These are phyloP conservation scores for Petrocephalus schoutedeni DNA, from an alignment of 2,797 vertebrate genomes.

Conservation along the genomic window DNA sequence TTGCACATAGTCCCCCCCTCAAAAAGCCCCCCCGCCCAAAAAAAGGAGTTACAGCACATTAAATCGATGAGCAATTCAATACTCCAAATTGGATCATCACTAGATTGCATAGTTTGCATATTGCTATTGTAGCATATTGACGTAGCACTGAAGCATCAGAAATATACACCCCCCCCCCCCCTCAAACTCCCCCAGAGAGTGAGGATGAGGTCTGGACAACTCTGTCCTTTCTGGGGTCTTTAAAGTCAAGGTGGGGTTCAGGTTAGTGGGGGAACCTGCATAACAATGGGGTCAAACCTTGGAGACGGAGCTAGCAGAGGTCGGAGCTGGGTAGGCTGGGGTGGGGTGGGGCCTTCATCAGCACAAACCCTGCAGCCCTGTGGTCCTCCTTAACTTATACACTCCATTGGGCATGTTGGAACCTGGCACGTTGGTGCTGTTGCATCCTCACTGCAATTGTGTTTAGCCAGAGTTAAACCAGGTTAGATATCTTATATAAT, in stretches of 20 bases:
- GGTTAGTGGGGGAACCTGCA: neutral
- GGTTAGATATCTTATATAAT: neutral
- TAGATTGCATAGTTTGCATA: neutral
- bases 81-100: neutral
- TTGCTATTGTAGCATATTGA: neutral
- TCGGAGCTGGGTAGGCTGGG: neutral
- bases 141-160: neutral
- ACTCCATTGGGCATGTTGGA: neutral
- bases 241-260: conserved; percentile 1
- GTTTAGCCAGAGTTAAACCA: neutral
- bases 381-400: neutral
- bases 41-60: neutral
- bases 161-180: neutral
- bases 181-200: neutral
- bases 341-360: too few species aligned
- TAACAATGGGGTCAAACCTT: neutral
- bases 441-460: neutral
- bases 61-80: neutral
- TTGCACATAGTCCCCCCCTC: neutral
- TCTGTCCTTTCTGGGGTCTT: neutral
- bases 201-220: neutral
- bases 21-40: neutral
- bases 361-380: neutral
- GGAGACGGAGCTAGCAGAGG: neutral
- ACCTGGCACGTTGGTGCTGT: neutral